A percentile compares a stretch with the other conserved stretches of the same genome.
phyloP scores from a whole-genome alignment of 2,797 vertebrate species.

The Pantherophis vulpinus region DNA sequence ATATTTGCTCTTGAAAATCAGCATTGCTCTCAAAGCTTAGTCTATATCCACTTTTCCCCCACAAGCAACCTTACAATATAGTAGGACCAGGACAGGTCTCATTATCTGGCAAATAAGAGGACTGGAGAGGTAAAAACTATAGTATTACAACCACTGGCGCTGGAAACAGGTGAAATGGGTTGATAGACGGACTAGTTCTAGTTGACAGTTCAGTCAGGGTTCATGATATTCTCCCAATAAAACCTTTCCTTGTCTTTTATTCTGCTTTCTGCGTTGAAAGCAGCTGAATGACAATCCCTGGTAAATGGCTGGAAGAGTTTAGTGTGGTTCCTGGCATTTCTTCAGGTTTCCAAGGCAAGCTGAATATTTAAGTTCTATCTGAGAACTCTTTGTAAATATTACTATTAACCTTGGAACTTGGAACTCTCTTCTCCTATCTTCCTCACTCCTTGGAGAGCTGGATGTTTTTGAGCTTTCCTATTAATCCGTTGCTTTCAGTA shows the following conservation, averaged over 20 bases:
- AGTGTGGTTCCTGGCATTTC: not conserved
- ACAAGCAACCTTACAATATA: not conserved
- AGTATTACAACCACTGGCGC: not conserved
- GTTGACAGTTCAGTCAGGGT: not conserved
- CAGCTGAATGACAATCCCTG: not conserved
- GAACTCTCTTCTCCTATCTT: not conserved
- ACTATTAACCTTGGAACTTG: not conserved
- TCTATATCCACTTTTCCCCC: not conserved
- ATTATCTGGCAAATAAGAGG: not conserved
- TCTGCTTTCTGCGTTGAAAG: not conserved
- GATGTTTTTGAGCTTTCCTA: not conserved
- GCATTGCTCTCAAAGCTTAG: not conserved
- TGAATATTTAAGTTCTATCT: not conserved
- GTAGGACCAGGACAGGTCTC: not conserved
- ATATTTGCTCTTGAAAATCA: not conserved
- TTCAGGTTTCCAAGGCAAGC: not conserved
- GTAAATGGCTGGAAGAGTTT: not conserved
- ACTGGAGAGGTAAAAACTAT: not conserved
- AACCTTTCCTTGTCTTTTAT: not conserved
- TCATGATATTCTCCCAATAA: not conserved
- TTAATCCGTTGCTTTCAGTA: not conserved
- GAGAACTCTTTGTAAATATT: not conserved
- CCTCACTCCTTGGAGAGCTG: not conserved
- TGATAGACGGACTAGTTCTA: not conserved
- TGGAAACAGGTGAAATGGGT: not conserved